These are phyloP conservation scores for Cerastoderma edule DNA, from an alignment of 2,888 invertebrate species.

Conservation along the genomic window DNA sequence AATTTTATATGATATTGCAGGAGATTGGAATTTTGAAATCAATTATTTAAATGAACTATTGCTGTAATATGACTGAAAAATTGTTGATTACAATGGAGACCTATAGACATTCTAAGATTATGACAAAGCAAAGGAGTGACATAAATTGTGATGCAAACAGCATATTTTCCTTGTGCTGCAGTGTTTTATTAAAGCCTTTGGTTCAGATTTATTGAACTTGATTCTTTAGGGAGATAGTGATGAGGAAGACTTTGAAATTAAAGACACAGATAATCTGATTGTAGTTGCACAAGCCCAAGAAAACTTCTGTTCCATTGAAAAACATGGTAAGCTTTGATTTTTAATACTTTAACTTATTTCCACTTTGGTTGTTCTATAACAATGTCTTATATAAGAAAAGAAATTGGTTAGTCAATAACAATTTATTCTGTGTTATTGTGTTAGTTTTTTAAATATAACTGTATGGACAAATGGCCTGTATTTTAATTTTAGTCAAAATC, in stretches of 20 bases:
- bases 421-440: too few species aligned
- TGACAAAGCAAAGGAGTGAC: neutral
- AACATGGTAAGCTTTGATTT: constrained; percentile 89
- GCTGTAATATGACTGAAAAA: neutral
- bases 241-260: constrained; percentile 94
- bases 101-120: neutral
- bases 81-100: neutral
- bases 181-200: too few species aligned
- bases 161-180: constrained; percentile 1
- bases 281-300: constrained; percentile 94
- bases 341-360: too few species aligned
- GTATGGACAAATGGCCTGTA: too few species aligned
- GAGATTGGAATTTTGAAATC: neutral
- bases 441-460: too few species aligned
- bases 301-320: constrained; percentile 94
- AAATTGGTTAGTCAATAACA: too few species aligned
- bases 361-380: neutral
- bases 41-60: neutral
- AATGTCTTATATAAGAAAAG: too few species aligned
- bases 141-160: neutral
- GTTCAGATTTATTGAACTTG: too few species aligned
- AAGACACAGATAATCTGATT: constrained; percentile 94
- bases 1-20: neutral
- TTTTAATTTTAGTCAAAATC: too few species aligned
- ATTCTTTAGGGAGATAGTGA: constrained; percentile 83